Base-by-base conservation (phyloP, 2,888 invertebrate genomes). In the Cremastinae sp. region DNA sequence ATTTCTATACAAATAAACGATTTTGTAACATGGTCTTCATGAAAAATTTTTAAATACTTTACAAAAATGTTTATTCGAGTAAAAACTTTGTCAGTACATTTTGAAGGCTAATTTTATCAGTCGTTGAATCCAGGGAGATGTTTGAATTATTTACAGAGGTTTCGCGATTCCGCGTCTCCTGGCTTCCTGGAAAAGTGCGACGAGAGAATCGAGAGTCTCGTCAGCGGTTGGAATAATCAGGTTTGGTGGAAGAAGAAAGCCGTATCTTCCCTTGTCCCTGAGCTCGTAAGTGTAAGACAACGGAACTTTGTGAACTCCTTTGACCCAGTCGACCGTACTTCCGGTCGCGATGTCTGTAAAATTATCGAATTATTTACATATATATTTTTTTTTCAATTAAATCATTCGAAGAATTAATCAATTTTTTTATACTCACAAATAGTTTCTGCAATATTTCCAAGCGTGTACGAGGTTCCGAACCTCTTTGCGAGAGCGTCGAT, bases 291-390 rank as follows among this genome's bases (percentile, higher is more conserved):
- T 93, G 78, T 93, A 95, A 0, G 93, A 91, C n/a, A 95, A 90
- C 0, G 94, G 94, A 0, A 93, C 92, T 43, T 93, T 92, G 58
- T 92, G 92, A 0, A 90, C 91, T 4, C 93, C 94, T 83, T 95
- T 94, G 0, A 93, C 94, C 94, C 95, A 97, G 85, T 97, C 96
- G 78, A 93, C 91, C 28, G 93, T 92, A 1, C 92, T 91, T 0
- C 95, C 95, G 4, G 93, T 93, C 0, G 94, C 93, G 0, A 92
- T 90, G 86, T 94, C 94, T 94, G 84, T 5, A 28, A 3, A 28
- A 4, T 84, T 39, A n/a, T 41, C 3, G 35, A 43, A 14, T n/a
- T n/a, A n/a, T n/a, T n/a, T n/a, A n/a, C 0, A 65, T 61, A n/a
- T n/a, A n/a, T 47, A 3, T 37, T 51, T 39, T 4, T 37, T 43